These are phyloP conservation scores for Oncorhynchus nerka DNA, from an alignment of 2,113 vertebrate genomes.

Conservation along the genomic window DNA sequence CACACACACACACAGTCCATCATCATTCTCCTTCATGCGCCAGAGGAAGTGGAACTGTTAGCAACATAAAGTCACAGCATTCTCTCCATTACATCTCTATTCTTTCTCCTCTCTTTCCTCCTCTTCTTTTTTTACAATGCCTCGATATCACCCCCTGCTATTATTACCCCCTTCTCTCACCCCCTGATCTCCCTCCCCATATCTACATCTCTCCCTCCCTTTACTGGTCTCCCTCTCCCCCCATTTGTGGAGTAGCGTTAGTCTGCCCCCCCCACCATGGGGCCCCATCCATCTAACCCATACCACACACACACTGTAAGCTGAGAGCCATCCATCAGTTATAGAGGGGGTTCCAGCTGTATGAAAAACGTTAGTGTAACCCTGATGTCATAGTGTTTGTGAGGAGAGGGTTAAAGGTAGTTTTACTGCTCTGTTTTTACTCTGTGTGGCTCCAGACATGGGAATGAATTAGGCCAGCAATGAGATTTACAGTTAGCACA, in stretches of 20 bases:
- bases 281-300: not conserved
- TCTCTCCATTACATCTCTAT: not conserved
- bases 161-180: not conserved
- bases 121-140: not conserved
- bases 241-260: not conserved
- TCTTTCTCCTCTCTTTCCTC: too few relatives aligned
- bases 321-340: too few relatives aligned
- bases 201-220: not conserved
- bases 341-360: too few relatives aligned
- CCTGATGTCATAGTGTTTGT: too few relatives aligned
- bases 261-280: not conserved
- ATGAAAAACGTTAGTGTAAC: too few relatives aligned
- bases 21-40: constrained; percentile 45
- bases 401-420: too few relatives aligned
- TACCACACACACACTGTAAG: not conserved
- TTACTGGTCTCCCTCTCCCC: not conserved
- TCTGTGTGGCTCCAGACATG: too few relatives aligned
- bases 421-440: too few relatives aligned
- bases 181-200: not conserved
- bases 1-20: not conserved
- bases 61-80: not conserved
- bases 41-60: not conserved
- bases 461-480: too few relatives aligned
- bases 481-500: too few relatives aligned
- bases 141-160: not conserved